Evolutionary conservation across 1,140 invertebrate genomes (phyloP).

Genomic region (Trachelipus rathkii): DNA sequence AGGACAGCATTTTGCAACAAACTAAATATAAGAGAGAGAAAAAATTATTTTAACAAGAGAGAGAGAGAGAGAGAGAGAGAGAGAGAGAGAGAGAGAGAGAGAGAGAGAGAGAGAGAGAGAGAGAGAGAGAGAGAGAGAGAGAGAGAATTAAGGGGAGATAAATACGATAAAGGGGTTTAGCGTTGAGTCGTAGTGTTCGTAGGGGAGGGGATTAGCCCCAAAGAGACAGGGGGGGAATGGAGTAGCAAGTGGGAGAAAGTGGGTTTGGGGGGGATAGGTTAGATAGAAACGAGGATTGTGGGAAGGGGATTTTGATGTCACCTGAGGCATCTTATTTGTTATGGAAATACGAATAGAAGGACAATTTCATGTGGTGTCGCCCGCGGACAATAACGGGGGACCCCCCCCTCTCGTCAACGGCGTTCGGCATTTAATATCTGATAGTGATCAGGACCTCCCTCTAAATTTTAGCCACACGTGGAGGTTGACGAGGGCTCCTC

Average conservation of each 20-base stretch:
- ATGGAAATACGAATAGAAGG: neutral
- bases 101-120: no score
- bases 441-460: no score
- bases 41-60: no score
- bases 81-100: no score
- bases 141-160: neutral
- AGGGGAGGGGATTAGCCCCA: no score
- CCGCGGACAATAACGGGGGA: neutral
- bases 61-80: no score
- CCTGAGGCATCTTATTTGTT: slow-evolving; percentile 9
- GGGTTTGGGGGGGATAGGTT: neutral
- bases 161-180: neutral
- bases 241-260: neutral
- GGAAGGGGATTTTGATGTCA: neutral
- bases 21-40: no score
- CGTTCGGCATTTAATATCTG: no score
- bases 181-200: no score
- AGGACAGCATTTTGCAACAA: no score
- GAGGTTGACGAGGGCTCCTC: no score
- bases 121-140: neutral
- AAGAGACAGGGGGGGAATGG: neutral
- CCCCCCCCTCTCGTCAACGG: neutral
- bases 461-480: no score
- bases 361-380: slow-evolving; percentile 2
- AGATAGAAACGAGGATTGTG: neutral